Base-by-base conservation (phyloP, 2,888 invertebrate genomes). In the Drosophila ustulata region DNA sequence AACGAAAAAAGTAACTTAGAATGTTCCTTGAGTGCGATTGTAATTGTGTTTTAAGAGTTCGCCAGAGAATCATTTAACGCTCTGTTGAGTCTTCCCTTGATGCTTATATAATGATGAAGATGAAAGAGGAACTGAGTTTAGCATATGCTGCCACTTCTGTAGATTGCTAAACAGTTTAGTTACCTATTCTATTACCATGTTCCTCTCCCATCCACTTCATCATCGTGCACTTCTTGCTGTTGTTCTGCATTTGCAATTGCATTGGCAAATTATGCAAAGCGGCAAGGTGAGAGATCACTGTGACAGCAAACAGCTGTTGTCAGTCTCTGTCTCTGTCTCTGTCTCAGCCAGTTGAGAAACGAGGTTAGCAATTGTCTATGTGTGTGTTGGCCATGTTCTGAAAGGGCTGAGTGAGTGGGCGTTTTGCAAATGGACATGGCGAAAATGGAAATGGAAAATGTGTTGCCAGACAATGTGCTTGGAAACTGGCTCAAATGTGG, bases 281-380 rank as follows among this genome's bases (percentile, higher is more conserved):
- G 63, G 63, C 65, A 78, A 75, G 85, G 73, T 82, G 76, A 82
- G 78, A 83, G 81, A 80, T 75, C 71, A 80, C 63, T 72, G 88
- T 80, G 85, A 79, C 84, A 85, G 78, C 80, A 47, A 82, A 82
- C 84, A 87, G 78, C 85, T 84, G 84, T 80, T 79, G 67, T 73
- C 58, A 66, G 58, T 66, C 71, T 23, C 8, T 8, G 25, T 28
- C 34, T 11, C 26, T n/a, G 11, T 34, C 32, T 11, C 18, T 28
- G 6, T 18, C 46, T 46, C 52, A 47, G 56, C 7, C 57, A 56
- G 51, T 79, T 66, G 66, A 26, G 66, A 86, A 83, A 79, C 67
- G 87, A 65, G 82, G 82, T 81, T 83, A 86, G 66, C 41, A 56
- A 55, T 68, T 76, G 58, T 65, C 50, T 71, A 5, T 5, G 49